These are phyloP conservation scores for Sitophilus oryzae DNA, from an alignment of 1,140 invertebrate species.

Conservation along the genomic window DNA sequence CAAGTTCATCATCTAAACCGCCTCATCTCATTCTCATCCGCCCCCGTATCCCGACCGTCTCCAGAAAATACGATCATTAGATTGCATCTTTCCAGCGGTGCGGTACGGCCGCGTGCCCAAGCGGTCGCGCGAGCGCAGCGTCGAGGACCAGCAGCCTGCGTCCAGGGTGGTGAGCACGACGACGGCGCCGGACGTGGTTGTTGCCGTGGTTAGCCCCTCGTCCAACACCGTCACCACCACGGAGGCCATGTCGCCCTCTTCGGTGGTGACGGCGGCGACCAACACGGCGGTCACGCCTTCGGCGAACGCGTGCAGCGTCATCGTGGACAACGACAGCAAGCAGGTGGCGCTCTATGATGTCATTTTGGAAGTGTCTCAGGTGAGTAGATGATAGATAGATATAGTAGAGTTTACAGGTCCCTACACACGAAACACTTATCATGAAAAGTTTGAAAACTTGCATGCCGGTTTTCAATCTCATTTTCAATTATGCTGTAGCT, in stretches of 20 bases:
- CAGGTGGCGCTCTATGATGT: conserved; percentile 73
- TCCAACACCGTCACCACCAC: conserved; percentile 8
- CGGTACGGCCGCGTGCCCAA: conserved; percentile 94
- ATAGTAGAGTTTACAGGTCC: too few species aligned
- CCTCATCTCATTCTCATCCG: too few species aligned
- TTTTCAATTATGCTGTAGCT: too few species aligned
- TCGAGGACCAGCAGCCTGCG: conserved; percentile 42
- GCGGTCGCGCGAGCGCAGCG: conserved; percentile 70
- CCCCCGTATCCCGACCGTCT: background rate
- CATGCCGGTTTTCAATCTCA: too few species aligned
- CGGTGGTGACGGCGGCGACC: too few species aligned
- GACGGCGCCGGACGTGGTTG: conserved; percentile 48
- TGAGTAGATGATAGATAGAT: conserved; percentile 9
- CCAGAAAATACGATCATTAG: conserved; percentile 8
- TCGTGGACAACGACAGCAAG: conserved; percentile 43
- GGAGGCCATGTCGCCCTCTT: conserved; percentile 35
- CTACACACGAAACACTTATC: too few species aligned
- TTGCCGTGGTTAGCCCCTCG: conserved; percentile 31
- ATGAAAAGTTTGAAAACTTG: too few species aligned
- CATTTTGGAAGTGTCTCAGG: conserved; percentile 79
- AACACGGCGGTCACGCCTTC: too few species aligned
- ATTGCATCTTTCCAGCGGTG: conserved; percentile 64
- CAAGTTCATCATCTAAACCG: too few species aligned
- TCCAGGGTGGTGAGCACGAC: conserved; percentile 42
- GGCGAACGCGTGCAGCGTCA: conserved; percentile 34